These are phyloP conservation scores for Laterallus jamaicensis DNA, from an alignment of 2,113 vertebrate species.

Conservation along the genomic window DNA sequence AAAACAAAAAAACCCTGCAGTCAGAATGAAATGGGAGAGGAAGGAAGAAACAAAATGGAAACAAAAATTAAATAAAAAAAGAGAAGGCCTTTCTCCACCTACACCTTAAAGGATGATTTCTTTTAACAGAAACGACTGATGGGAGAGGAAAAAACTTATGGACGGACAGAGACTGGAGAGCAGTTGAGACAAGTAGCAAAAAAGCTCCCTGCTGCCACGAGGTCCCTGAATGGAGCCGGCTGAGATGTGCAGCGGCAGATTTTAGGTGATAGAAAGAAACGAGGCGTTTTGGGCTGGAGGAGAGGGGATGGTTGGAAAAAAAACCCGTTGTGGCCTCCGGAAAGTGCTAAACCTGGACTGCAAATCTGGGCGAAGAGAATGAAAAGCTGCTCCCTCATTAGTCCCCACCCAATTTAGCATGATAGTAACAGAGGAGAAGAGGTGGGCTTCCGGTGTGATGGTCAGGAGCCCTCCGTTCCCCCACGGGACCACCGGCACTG, in stretches of 20 bases:
- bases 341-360: neutral
- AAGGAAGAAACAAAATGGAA: neutral
- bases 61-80: neutral
- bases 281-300: neutral
- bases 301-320: neutral
- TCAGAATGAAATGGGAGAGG: neutral
- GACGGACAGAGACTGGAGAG: neutral
- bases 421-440: neutral
- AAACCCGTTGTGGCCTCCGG: neutral
- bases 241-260: neutral
- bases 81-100: neutral
- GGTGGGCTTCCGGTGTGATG: neutral
- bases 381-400: neutral
- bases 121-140: neutral
- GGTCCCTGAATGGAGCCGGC: neutral
- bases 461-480: neutral
- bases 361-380: neutral
- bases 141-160: neutral
- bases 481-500: neutral
- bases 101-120: neutral
- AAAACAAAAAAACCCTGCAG: no score
- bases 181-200: neutral
- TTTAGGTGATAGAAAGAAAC: neutral
- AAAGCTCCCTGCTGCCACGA: fast-evolving
- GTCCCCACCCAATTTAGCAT: fast-evolving